Evolutionary conservation across 1,140 invertebrate species (phyloP).

Genomic region (Anastatus disparis): DNA sequence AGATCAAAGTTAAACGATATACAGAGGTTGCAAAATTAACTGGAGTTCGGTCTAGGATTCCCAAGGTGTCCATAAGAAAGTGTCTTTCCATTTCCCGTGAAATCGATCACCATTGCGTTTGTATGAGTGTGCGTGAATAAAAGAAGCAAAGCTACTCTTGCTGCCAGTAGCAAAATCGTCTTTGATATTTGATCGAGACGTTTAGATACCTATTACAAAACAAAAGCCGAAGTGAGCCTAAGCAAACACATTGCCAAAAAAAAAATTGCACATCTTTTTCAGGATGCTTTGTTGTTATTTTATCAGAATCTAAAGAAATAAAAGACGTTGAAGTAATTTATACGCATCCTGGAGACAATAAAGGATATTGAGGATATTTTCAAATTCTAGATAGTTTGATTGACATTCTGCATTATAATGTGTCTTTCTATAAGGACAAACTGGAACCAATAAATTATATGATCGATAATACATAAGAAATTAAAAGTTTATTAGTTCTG

Average conservation of each 20-base stretch:
- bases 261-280: not conserved
- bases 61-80: not conserved
- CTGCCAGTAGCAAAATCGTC: not conserved
- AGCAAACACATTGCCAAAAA: constrained; percentile 4
- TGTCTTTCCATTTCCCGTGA: not conserved
- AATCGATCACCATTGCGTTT: not conserved
- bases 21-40: not conserved
- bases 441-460: not conserved
- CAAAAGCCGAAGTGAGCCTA: not conserved
- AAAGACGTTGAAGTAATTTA: not conserved
- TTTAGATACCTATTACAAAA: not conserved
- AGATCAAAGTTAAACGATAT: too few relatives aligned
- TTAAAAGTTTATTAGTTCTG: not conserved
- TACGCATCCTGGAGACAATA: not conserved
- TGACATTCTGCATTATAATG: too few relatives aligned
- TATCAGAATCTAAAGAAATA: too few relatives aligned
- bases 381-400: too few relatives aligned
- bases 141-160: not conserved
- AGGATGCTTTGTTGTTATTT: not conserved
- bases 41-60: not conserved
- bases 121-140: not conserved
- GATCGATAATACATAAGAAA: not conserved
- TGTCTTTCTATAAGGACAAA: too few relatives aligned
- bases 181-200: not conserved
- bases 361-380: not conserved